Conservation (phyloP, 2,888 invertebrate genomes). For the Incurvaria masculella region DNA sequence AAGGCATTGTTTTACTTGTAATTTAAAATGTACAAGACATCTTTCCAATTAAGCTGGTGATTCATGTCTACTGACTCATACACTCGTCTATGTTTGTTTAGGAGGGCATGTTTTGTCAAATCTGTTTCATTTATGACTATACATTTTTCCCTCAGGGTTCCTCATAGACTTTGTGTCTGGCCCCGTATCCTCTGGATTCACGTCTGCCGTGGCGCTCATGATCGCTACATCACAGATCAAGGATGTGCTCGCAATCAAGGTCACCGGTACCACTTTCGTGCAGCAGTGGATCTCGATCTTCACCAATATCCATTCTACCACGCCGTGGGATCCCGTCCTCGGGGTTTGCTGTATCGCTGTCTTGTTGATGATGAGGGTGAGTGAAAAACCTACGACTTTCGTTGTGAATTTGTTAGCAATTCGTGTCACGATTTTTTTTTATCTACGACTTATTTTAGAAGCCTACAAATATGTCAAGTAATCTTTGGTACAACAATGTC, state of each 20-base stretch:
- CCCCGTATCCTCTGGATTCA: slow-evolving; percentile 86
- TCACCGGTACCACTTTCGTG: slow-evolving; percentile 72
- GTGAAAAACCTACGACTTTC: too few species aligned
- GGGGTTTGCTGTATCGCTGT: slow-evolving; percentile 73
- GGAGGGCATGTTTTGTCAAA: too few species aligned
- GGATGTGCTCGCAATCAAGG: slow-evolving; percentile 72
- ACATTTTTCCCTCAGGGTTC: slow-evolving; percentile 60
- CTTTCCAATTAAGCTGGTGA: too few species aligned
- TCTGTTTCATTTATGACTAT: slow-evolving; percentile 2
- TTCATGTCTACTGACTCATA: too few species aligned
- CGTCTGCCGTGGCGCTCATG: slow-evolving; percentile 85
- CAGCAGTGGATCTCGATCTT: slow-evolving; percentile 74
- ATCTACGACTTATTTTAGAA: too few species aligned
- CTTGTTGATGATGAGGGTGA: slow-evolving; percentile 73
- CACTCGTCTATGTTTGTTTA: too few species aligned
- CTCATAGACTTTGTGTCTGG: slow-evolving; percentile 88
- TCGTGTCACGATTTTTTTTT: too few species aligned
- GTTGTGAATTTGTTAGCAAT: too few species aligned
- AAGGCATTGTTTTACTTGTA: not conserved
- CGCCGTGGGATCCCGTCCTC: slow-evolving; percentile 70
- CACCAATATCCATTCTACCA: slow-evolving; percentile 61
- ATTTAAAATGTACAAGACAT: too few species aligned
- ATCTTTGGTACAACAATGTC: too few species aligned
- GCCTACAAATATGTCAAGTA: too few species aligned
- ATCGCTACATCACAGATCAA: slow-evolving; percentile 88